Evolutionary conservation across 2,888 invertebrate genomes (phyloP), one percentile per base, ranked within the genome.

Genomic region (Hirtodrosophila trivittata): DNA sequence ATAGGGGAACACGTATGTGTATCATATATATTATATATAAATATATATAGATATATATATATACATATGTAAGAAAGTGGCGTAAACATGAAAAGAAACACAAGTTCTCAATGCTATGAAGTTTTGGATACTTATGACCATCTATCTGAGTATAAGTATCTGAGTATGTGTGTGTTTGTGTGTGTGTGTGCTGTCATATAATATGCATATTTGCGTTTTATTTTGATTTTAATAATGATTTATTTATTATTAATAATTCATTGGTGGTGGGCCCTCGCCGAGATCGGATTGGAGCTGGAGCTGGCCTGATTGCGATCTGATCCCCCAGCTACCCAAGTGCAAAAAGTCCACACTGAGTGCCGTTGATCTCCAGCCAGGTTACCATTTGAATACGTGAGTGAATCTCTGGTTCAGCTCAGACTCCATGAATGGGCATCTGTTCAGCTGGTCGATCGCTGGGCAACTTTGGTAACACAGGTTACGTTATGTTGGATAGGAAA

Each of bases 181-280:
- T 51, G 46, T 63, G 38, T 33, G 21, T 54, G 33, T 45, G 52
- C 63, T 76, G 77, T 84, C 74, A 42, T 70, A 69, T 83, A 86
- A 76, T 86, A 78, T 87, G 83, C 75, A 86, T 76, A 87, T 87
- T 86, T 87, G 85, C 74, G 87, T 81, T 75, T 78, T 86, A 88
- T 86, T 89, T 86, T 87, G 87, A 89, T 85, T 87, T 88, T 88
- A 88, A 88, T 89, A 89, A 84, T 89, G 88, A 89, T 89, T 89
- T 89, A 89, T 89, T 89, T 89, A 87, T 89, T 88, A 86, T 89
- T 88, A 89, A 89, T 88, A 89, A 89, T 87, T 88, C 89, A 89
- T 89, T 87, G 81, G 81, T 81, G 84, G 88, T 84, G 83, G 87
- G 66, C 84, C 72, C 80, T 65, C 50, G 52, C 62, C 57, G 41